Conservation (phyloP, 2,888 invertebrate species). For the Epinotia demarniana region DNA sequence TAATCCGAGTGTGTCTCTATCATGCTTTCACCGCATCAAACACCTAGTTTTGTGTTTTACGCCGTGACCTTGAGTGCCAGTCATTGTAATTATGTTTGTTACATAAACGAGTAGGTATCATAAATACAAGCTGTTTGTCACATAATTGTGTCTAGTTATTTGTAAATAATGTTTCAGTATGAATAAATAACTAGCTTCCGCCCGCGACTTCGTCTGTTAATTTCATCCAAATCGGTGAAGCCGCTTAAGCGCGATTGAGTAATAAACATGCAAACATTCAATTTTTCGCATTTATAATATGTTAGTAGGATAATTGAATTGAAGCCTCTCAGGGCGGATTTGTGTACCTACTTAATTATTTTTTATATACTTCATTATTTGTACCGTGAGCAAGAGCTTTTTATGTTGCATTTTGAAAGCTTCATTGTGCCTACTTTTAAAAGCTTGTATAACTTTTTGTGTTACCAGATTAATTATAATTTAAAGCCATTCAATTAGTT, state of each 20-base stretch:
- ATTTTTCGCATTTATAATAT: too few relatives aligned
- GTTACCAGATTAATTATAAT: background rate
- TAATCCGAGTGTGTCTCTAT: conserved; percentile 18
- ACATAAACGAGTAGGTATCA: too few relatives aligned
- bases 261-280: too few relatives aligned
- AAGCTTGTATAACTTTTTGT: background rate
- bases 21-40: background rate
- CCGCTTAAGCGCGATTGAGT: too few relatives aligned
- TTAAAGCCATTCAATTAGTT: conserved; percentile 37
- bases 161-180: too few relatives aligned
- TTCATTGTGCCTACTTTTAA: background rate
- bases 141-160: too few relatives aligned
- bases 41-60: background rate
- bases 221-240: too few relatives aligned
- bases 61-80: background rate
- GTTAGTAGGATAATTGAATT: too few relatives aligned
- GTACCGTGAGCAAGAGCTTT: background rate
- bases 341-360: background rate
- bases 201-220: too few relatives aligned
- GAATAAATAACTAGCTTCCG: too few relatives aligned
- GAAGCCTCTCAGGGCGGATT: background rate
- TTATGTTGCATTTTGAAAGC: background rate
- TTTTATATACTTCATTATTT: background rate
- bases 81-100: too few relatives aligned
- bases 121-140: too few relatives aligned